Base-by-base conservation (phyloP, 2,113 vertebrate genomes). In the Rhombomys opimus region DNA sequence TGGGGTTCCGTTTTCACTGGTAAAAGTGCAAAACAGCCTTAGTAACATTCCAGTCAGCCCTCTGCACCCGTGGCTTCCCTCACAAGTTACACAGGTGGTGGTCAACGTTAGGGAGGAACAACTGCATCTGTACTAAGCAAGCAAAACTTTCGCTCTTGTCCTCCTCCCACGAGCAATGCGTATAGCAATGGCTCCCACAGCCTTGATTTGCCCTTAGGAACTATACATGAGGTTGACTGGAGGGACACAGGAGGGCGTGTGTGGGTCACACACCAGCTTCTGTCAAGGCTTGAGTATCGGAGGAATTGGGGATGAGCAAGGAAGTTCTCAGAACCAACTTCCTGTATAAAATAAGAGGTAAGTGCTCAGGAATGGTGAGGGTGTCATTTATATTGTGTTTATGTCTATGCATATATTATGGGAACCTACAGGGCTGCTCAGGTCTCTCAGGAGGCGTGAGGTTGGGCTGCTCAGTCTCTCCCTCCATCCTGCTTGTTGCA, bases 131-230 rank as follows among this genome's bases (percentile, higher is more conserved):
- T 30, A 38, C 7, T 30, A 10, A 65, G 10, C 2, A 38, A 2
- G 10, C 23, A 54, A 76, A 6, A 3, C 3, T 38, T 65, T 23
- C 61, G 25, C 46, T 38, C 70, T 27, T 52, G 32, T 22, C 13
- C 0, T n/a, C 23, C 10, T 61, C 30, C 68, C 13, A 15, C 13
- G 27, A 41, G 4, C 4, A 1, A 6, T 57, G 2, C 5, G 30
- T 17, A 18, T 13, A 0, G 8, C 0, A 25, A 14, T 1, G 3
- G 65, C 11, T 20, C 38, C 13, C 8, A 65, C 14, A 30, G 27
- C 9, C 4, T 14, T 13, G 25, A 54, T 11, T 30, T 27, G 35
- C 57, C 23, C 2, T 50, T 32, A 63, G n/a, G 23, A 2, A 12
- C 25, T 57, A 0, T 10, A 50, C 27, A 20, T 8, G 35, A 61